A percentile compares a stretch with the other conserved stretches of the same genome.
phyloP scores from a whole-genome alignment of 2,113 vertebrate genomes.

The Cynoglossus semilaevis region DNA sequence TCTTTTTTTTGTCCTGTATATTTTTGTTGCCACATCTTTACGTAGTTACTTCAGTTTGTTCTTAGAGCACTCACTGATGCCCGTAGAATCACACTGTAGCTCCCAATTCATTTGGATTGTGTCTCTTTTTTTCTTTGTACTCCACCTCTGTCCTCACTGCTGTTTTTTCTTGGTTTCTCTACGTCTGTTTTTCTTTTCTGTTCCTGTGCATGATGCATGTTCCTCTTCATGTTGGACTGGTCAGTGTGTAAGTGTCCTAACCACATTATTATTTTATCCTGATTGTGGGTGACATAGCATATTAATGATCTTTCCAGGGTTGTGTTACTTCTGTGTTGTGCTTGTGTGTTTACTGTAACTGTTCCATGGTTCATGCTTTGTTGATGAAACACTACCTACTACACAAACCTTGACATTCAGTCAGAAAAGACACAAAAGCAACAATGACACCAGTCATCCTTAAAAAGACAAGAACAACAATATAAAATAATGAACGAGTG shows the following conservation, averaged over 20 bases:
- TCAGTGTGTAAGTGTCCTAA: constrained; percentile 89
- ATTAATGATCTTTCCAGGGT: too few relatives aligned
- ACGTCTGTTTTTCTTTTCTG: constrained; percentile 16
- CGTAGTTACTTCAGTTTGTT: constrained; percentile 58
- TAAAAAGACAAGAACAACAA: too few relatives aligned
- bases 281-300: too few relatives aligned
- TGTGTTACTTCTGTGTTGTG: too few relatives aligned
- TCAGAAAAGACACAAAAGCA: too few relatives aligned
- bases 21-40: constrained; percentile 23
- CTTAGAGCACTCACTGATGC: constrained; percentile 40
- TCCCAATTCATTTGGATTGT: constrained; percentile 39
- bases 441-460: too few relatives aligned
- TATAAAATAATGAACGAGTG: too few relatives aligned
- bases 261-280: constrained; percentile 5
- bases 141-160: constrained; percentile 39
- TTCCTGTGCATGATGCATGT: constrained; percentile 66
- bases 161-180: constrained; percentile 31
- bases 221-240: constrained; percentile 76
- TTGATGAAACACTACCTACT: too few relatives aligned
- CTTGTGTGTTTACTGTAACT: too few relatives aligned
- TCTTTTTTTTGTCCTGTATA: constrained; percentile 20
- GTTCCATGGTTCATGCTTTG: too few relatives aligned
- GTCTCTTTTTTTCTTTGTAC: constrained; percentile 38
- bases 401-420: too few relatives aligned
- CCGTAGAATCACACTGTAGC: constrained; percentile 6